Conservation (phyloP, 2,888 invertebrate genomes). For the Cecidostiba fungosa region DNA sequence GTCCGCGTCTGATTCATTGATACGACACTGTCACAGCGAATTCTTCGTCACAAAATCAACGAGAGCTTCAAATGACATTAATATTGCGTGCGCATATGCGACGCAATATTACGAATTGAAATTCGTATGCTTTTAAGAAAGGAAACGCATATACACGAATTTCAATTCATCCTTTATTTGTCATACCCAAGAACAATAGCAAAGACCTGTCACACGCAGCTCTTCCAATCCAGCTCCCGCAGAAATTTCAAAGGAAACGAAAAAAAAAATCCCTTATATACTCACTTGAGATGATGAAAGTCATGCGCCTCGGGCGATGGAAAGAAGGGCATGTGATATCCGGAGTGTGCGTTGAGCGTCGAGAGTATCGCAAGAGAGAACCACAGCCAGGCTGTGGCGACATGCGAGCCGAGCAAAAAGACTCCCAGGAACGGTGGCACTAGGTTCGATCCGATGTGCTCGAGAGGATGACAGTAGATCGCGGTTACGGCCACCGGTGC, state of each 20-base stretch:
- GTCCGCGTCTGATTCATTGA: too few relatives aligned
- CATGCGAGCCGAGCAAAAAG: constrained; percentile 87
- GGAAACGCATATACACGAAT: too few relatives aligned
- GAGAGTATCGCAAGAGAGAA: constrained; percentile 88
- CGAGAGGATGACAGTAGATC: constrained; percentile 89
- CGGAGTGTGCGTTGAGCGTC: constrained; percentile 91
- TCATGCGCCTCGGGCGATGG: constrained; percentile 94
- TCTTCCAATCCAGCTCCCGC: too few relatives aligned
- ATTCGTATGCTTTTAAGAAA: too few relatives aligned
- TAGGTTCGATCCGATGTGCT: constrained; percentile 89
- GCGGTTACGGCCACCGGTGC: constrained; percentile 92
- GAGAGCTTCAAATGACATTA: too few relatives aligned
- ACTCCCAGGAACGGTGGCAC: constrained; percentile 89
- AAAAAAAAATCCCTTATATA: neutral
- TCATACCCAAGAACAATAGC: too few relatives aligned
- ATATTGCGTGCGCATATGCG: too few relatives aligned
- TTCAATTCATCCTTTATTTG: too few relatives aligned
- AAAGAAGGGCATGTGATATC: constrained; percentile 92
- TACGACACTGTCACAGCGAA: too few relatives aligned
- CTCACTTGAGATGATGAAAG: constrained; percentile 92
- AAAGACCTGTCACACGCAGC: neutral
- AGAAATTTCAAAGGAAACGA: neutral
- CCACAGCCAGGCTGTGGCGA: constrained; percentile 91
- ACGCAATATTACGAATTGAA: too few relatives aligned
- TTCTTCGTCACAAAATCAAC: too few relatives aligned